phyloP scores from a whole-genome alignment of 1,140 invertebrate genomes.

The Tribolium madens region DNA sequence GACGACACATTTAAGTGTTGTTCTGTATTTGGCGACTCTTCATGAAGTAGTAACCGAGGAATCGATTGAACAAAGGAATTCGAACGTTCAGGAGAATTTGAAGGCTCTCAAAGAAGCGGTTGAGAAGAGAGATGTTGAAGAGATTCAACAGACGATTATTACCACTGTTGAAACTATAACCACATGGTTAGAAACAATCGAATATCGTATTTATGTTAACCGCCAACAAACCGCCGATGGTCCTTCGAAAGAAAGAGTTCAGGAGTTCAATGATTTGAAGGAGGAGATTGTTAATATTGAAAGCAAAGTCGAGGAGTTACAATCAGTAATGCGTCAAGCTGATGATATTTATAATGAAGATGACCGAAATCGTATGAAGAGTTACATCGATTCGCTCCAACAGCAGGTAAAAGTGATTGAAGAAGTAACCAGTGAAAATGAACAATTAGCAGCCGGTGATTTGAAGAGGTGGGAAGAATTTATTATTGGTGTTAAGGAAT shows the following conservation, averaged over 20 bases:
- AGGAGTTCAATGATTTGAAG: slow-evolving; percentile 67
- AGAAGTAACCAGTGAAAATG: slow-evolving; percentile 72
- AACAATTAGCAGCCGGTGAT: slow-evolving; percentile 71
- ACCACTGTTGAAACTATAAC: slow-evolving; percentile 83
- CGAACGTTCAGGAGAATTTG: slow-evolving; percentile 71
- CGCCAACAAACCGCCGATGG: slow-evolving; percentile 71
- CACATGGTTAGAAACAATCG: slow-evolving; percentile 85
- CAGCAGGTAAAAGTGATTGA: slow-evolving; percentile 72
- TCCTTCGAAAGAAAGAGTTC: slow-evolving; percentile 67
- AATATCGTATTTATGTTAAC: slow-evolving; percentile 79
- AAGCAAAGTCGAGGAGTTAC: slow-evolving; percentile 66
- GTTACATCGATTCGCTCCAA: slow-evolving; percentile 68
- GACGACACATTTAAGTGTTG: slow-evolving; percentile 69
- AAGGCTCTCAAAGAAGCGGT: slow-evolving; percentile 74
- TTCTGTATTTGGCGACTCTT: slow-evolving; percentile 72
- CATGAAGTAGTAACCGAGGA: slow-evolving; percentile 70
- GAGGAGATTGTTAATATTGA: slow-evolving; percentile 69
- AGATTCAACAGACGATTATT: slow-evolving; percentile 78
- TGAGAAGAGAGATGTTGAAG: slow-evolving; percentile 71
- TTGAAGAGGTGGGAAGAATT: slow-evolving; percentile 79
- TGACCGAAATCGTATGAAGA: slow-evolving; percentile 65
- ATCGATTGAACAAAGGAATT: slow-evolving; percentile 68
- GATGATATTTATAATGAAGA: slow-evolving; percentile 68
- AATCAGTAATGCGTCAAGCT: slow-evolving; percentile 66
- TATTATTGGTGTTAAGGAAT: slow-evolving; percentile 70